Evolutionary conservation across 92 coral and sea anemone species (phyloP).

Genomic region (Actinostola sp.): DNA sequence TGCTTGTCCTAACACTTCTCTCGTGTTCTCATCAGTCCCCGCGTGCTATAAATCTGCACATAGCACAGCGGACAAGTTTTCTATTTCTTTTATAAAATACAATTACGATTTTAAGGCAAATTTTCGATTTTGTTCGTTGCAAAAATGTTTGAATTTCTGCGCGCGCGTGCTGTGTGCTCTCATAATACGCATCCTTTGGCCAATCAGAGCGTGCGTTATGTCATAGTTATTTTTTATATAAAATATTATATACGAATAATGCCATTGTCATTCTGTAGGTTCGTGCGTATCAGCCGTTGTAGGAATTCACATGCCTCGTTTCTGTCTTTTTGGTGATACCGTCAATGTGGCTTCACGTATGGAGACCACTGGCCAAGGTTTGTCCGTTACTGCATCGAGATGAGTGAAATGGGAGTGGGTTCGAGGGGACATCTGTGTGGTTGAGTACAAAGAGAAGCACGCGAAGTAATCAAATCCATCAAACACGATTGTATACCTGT

Average conservation of each 20-base stretch:
- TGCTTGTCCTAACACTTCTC: too few relatives aligned
- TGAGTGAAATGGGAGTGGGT: background rate
- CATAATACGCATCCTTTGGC: too few relatives aligned
- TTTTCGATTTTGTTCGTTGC: too few relatives aligned
- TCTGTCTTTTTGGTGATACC: slow-evolving; percentile 51
- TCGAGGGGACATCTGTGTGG: background rate
- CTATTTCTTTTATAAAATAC: too few relatives aligned
- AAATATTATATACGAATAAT: background rate
- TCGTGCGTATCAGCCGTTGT: slow-evolving; percentile 45
- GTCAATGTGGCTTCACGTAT: slow-evolving; percentile 51
- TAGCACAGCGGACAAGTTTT: too few relatives aligned
- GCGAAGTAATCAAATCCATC: background rate
- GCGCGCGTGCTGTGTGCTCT: too few relatives aligned
- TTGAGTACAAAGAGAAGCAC: background rate
- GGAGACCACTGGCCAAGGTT: slow-evolving; percentile 54
- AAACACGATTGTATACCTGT: background rate
- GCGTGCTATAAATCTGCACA: too few relatives aligned
- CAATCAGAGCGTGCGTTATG: too few relatives aligned
- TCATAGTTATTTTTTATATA: too few relatives aligned
- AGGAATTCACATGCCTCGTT: slow-evolving; percentile 51
- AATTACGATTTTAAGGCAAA: too few relatives aligned
- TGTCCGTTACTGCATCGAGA: background rate
- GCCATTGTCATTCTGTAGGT: slow-evolving; percentile 10
- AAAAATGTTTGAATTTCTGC: too few relatives aligned
- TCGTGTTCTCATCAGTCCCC: too few relatives aligned